Evolutionary conservation across 2,113 vertebrate species (phyloP), one percentile per base, ranked within the genome.

Genomic region (Periophthalmodon schlosseri): DNA sequence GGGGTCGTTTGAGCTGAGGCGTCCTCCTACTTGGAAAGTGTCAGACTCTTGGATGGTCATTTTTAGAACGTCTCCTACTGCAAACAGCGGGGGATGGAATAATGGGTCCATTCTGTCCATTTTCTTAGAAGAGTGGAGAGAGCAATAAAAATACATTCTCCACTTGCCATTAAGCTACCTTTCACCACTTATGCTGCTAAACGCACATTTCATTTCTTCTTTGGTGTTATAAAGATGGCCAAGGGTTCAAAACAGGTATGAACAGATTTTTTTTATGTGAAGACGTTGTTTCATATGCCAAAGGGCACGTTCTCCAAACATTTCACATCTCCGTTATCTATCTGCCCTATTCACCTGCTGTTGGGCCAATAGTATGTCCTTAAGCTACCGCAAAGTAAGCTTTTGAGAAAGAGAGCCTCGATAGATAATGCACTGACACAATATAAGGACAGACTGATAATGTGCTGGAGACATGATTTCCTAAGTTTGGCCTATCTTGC

Each of bases 21-120:
- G 72, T 46, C 54, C 79, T 71, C 61, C 23, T 63, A 67, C 80
- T 13, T 86, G 86, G 44, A 84, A 65, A 83, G 65, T 81, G 77
- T 87, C 85, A 87, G 28, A 73, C 61, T 39, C 72, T 72, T 75
- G 75, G 75, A 75, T 16, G 21, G 44, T 66, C 50, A 7, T 66
- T 81, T 85, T 56, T 56, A 21, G 52, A 20, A 61, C 54, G n/a
- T 80, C 46, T 82, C 68, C 82, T 24, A 75, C 52, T 63, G 34
- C 39, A 56, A 44, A 44, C 34, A 65, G 64, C n/a, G 21, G 10
- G 9, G 34, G 44, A 67, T 73, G 58, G 80, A 11, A 23, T 60
- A 60, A 60, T 60, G 23, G 23, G 11, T 60, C 11, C 57, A 60
- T 60, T 60, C 57, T 58, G 56, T 24, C 56, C 12, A 60, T 60